These are phyloP conservation scores for Boulengeromyrus knoepffleri DNA, from an alignment of 2,113 vertebrate genomes.

Conservation along the genomic window DNA sequence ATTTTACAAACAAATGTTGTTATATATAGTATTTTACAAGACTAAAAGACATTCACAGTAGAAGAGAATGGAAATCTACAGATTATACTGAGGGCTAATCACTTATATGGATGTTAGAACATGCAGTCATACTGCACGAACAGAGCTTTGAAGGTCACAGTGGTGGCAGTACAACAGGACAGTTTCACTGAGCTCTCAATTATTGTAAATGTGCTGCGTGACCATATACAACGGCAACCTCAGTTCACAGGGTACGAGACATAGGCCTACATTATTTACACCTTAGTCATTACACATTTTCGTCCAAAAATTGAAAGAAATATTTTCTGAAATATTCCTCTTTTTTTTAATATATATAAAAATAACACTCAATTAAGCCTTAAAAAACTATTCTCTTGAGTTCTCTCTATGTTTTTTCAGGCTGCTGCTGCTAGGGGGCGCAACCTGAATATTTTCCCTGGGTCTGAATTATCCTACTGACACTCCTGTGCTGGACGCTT, in stretches of 20 bases:
- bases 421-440: not conserved
- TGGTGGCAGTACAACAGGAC: not conserved
- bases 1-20: constrained; percentile 51
- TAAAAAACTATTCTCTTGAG: not conserved
- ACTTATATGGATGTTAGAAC: not conserved
- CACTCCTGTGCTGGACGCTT: not conserved
- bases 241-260: not conserved
- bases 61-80: constrained; percentile 21
- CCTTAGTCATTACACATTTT: not conserved
- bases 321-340: not conserved
- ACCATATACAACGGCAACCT: not conserved
- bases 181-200: not conserved
- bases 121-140: not conserved
- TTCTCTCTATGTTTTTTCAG: not conserved
- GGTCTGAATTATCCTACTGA: not conserved
- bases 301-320: not conserved
- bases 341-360: not conserved
- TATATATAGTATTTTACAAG: constrained; percentile 31
- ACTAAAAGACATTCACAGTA: constrained; percentile 39
- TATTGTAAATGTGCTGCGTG: not conserved
- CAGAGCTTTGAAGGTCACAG: not conserved
- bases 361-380: not conserved
- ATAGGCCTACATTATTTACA: not conserved
- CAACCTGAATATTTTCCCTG: not conserved
- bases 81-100: not conserved